Evolutionary conservation across 2,888 invertebrate species (phyloP).

Genomic region (Aethes cnicana): DNA sequence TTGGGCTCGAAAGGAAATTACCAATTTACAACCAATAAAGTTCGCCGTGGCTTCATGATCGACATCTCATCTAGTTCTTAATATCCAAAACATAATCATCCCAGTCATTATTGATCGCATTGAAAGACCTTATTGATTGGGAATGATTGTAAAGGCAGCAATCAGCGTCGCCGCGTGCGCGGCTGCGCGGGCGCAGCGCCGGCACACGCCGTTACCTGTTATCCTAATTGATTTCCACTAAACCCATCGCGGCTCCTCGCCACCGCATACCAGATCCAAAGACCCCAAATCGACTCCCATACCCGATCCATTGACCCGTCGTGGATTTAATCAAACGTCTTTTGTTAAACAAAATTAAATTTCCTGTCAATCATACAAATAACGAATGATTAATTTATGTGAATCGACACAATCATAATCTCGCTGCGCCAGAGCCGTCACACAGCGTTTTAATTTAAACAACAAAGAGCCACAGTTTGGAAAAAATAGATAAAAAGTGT

Average conservation of each 20-base stretch:
- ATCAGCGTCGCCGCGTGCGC: conserved; percentile 8
- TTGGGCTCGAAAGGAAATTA: conserved; percentile 9
- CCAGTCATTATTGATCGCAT: conserved; percentile 21
- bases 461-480: conserved; percentile 33
- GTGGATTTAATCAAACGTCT: conserved; percentile 32
- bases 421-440: conserved; percentile 30
- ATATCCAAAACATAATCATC: conserved; percentile 24
- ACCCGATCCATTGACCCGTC: conserved; percentile 28
- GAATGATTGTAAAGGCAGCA: conserved; percentile 24
- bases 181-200: conserved; percentile 4
- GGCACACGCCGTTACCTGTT: conserved; percentile 26
- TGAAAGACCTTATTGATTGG: conserved; percentile 29
- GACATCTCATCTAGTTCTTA: conserved; percentile 18
- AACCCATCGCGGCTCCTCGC: conserved; percentile 22
- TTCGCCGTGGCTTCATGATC: conserved; percentile 20
- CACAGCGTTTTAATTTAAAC: conserved; percentile 32
- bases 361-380: conserved; percentile 32
- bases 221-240: conserved; percentile 31
- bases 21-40: conserved; percentile 19
- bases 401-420: conserved; percentile 32
- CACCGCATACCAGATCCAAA: conserved; percentile 23
- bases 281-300: conserved; percentile 24
- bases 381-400: conserved; percentile 32
- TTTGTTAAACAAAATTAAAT: conserved; percentile 31
- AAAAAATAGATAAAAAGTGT: conserved; percentile 46